Evolutionary conservation across 2,888 invertebrate species (phyloP).

Genomic region (Tenodera sinensis): DNA sequence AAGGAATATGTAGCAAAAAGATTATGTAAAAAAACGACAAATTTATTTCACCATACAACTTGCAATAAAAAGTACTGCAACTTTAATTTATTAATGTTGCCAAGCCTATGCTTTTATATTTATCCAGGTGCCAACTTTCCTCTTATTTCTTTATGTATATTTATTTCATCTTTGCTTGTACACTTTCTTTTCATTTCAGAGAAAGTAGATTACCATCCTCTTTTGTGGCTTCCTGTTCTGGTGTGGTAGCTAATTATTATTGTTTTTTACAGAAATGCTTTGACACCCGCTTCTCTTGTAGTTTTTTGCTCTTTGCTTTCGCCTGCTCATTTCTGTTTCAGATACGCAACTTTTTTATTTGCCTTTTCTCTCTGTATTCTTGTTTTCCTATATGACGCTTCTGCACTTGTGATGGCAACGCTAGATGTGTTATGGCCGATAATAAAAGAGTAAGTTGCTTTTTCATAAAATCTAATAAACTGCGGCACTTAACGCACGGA

Average conservation of each 20-base stretch:
- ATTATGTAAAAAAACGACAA: too few relatives aligned
- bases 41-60: too few relatives aligned
- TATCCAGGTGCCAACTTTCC: not conserved
- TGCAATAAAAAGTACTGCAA: too few relatives aligned
- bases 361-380: not conserved
- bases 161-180: not conserved
- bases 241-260: not conserved
- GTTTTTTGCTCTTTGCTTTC: not conserved
- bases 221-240: not conserved
- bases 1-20: too few relatives aligned
- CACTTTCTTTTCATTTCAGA: not conserved
- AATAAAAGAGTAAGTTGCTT: not conserved
- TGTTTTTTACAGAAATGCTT: not conserved
- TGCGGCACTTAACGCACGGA: not conserved
- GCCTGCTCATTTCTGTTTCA: not conserved
- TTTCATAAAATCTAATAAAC: not conserved
- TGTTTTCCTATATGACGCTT: not conserved
- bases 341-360: not conserved
- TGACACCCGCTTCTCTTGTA: not conserved
- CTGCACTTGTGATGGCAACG: not conserved
- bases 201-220: not conserved
- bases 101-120: not conserved
- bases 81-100: too few relatives aligned
- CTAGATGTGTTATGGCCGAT: not conserved
- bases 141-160: not conserved